These are phyloP conservation scores for Camponotus fellah DNA, from an alignment of 2,888 invertebrate genomes.

Conservation along the genomic window DNA sequence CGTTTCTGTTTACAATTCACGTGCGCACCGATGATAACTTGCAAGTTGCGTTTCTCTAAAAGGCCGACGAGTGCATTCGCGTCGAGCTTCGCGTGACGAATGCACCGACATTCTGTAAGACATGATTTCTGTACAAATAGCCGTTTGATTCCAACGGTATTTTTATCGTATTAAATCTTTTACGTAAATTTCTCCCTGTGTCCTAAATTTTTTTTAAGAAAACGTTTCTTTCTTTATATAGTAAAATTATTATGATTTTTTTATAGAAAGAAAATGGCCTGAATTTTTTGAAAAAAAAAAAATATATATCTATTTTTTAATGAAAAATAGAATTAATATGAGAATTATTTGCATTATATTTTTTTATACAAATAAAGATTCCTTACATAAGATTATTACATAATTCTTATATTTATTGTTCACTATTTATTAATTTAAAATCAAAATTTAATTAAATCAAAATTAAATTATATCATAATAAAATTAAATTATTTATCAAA, in stretches of 20 bases:
- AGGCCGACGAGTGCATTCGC: background rate
- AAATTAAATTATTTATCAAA: background rate
- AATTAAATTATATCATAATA: too few relatives aligned
- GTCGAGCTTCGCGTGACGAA: conserved; percentile 29
- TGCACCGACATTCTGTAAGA: background rate
- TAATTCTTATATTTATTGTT: background rate
- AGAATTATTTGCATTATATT: background rate
- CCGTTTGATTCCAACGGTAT: conserved; percentile 10
- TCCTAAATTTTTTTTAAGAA: background rate
- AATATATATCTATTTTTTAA: background rate
- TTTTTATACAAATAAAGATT: background rate
- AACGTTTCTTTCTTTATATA: background rate
- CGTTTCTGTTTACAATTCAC: conserved; percentile 68
- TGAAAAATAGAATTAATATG: background rate
- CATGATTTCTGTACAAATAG: conserved; percentile 10
- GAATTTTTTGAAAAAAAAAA: conserved; percentile 6
- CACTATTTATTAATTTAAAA: too few relatives aligned
- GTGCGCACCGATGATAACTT: conserved; percentile 64
- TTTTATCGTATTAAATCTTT: background rate
- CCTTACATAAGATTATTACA: too few relatives aligned
- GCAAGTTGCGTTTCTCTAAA: conserved; percentile 47
- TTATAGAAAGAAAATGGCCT: background rate
- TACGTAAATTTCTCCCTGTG: background rate
- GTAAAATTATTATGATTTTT: background rate
- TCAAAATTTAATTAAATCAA: too few relatives aligned